These are phyloP conservation scores for Falcaria lacertinaria DNA, from an alignment of 2,888 invertebrate genomes.

Conservation along the genomic window DNA sequence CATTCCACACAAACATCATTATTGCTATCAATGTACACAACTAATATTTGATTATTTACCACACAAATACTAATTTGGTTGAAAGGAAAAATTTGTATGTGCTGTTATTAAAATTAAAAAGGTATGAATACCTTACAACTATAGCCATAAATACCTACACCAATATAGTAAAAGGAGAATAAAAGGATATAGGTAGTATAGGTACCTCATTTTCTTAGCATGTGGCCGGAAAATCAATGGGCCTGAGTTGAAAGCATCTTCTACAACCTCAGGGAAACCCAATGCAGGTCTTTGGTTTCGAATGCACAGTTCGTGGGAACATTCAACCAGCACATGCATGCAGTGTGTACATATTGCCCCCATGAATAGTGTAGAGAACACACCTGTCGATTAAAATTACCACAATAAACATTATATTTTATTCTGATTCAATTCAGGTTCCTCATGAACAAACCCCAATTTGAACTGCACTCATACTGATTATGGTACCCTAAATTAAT, in stretches of 20 bases:
- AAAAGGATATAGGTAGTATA: conserved; percentile 10
- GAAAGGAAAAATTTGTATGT: background rate
- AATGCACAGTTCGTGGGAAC: conserved; percentile 86
- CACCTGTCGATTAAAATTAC: conserved; percentile 67
- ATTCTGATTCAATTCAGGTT: too few relatives aligned
- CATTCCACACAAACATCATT: conserved; percentile 14
- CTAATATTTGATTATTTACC: conserved; percentile 1
- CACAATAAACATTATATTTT: too few relatives aligned
- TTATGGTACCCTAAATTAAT: too few relatives aligned
- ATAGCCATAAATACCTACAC: too few relatives aligned
- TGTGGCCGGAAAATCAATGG: conserved; percentile 82
- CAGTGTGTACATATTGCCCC: conserved; percentile 95
- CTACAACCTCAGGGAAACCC: conserved; percentile 89
- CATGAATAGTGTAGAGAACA: conserved; percentile 89
- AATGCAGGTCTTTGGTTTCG: conserved; percentile 84
- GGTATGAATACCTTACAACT: too few relatives aligned
- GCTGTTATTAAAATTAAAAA: background rate
- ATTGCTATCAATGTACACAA: background rate
- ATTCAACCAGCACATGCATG: conserved; percentile 90
- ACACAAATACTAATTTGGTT: background rate
- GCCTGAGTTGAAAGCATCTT: conserved; percentile 87
- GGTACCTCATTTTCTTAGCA: conserved; percentile 82
- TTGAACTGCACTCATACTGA: too few relatives aligned
- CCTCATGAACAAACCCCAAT: too few relatives aligned
- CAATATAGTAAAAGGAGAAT: background rate